Percentiles rank a stretch among this genome's conserved stretches.
Conservation (phyloP, 2,888 invertebrate genomes). For the Amaurobius ferox region DNA sequence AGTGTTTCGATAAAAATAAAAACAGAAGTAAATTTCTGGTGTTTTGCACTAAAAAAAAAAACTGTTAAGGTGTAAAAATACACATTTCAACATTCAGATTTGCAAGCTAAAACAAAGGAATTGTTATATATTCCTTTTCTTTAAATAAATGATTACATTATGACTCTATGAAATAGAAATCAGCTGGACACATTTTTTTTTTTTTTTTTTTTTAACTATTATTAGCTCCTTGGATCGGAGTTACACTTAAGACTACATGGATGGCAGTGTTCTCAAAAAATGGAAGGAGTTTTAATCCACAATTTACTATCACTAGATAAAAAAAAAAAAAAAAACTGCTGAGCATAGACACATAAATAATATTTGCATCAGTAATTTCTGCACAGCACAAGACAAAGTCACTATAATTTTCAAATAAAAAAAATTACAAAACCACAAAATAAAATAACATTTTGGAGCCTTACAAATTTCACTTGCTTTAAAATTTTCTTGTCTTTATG, state of each 20-base stretch:
- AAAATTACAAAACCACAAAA: not conserved
- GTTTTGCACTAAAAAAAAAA: too few species aligned
- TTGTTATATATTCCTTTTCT: too few species aligned
- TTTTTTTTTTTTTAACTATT: not conserved
- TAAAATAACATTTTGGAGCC: not conserved
- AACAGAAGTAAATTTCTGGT: too few species aligned
- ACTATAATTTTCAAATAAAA: not conserved
- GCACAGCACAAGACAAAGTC: constrained; percentile 14
- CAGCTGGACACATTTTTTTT: constrained; percentile 4
- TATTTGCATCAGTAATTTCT: not conserved
- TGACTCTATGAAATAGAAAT: constrained; percentile 35
- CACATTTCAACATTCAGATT: too few species aligned
- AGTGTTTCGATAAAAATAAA: too few species aligned
- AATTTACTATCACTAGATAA: constrained; percentile 25
- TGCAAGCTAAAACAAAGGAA: too few species aligned
- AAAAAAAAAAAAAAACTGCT: not conserved
- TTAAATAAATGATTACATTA: too few species aligned
- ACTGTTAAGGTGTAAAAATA: too few species aligned
- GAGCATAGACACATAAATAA: constrained; percentile 22
- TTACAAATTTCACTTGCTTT: not conserved
- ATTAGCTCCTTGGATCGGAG: constrained; percentile 27
- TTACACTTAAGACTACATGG: constrained; percentile 40
- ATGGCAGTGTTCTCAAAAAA: constrained; percentile 60
- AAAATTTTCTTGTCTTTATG: not conserved
- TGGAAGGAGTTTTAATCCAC: constrained; percentile 46